Percentiles rank a stretch among this genome's conserved stretches.
Conservation (phyloP, 2,113 vertebrate species). For the Poeciliopsis retropinna region DNA sequence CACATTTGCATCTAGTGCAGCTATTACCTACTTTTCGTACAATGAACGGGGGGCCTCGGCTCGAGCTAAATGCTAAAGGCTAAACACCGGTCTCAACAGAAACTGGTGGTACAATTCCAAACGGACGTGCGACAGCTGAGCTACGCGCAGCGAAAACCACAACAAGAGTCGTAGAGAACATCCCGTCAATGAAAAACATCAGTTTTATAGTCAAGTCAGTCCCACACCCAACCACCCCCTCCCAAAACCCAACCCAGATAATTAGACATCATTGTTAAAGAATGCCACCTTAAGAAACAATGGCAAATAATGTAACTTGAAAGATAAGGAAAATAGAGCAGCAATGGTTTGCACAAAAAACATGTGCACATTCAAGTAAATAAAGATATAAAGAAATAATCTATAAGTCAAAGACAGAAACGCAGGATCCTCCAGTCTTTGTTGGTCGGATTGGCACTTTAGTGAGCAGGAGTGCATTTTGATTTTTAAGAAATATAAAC, state of each 20-base stretch:
- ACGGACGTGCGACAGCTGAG: constrained; percentile 16
- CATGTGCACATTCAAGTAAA: constrained; percentile 85
- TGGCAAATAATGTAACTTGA: constrained; percentile 76
- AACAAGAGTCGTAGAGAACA: constrained; percentile 2
- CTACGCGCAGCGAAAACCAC: constrained; percentile 51
- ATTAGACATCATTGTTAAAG: constrained; percentile 68
- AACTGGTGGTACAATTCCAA: not conserved
- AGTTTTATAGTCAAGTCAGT: constrained; percentile 47
- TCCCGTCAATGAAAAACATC: constrained; percentile 3
- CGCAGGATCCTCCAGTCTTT: constrained; percentile 80
- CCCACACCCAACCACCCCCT: not conserved
- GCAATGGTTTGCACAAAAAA: constrained; percentile 82
- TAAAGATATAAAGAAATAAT: constrained; percentile 68
- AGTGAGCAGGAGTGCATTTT: constrained; percentile 84
- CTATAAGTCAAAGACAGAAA: constrained; percentile 75
- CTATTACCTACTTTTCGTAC: too few relatives aligned
- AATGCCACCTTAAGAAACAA: constrained; percentile 72
- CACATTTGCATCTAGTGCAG: too few relatives aligned
- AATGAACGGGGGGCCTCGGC: too few relatives aligned
- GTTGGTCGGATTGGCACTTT: constrained; percentile 87
- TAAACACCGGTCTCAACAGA: not conserved
- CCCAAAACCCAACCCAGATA: not conserved
- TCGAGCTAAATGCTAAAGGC: not conserved
- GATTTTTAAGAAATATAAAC: constrained; percentile 60
- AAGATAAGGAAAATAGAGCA: constrained; percentile 82